phyloP scores from a whole-genome alignment of 1,140 invertebrate species.

The Hormaphis cornu region DNA sequence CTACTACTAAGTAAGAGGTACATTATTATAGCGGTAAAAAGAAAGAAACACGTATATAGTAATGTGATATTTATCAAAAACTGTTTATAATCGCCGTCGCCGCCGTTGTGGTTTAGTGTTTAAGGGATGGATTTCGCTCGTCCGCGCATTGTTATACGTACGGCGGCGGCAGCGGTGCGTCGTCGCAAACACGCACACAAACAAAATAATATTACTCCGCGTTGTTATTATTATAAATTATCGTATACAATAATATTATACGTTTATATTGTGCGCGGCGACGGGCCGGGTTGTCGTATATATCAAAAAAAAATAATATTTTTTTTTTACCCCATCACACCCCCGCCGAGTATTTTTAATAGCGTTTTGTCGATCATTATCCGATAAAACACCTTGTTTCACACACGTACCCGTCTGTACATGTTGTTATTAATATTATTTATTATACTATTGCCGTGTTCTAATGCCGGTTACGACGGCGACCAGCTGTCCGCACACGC shows the following conservation, averaged over 20 bases:
- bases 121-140: constrained; percentile 12
- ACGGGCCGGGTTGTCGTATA: constrained; percentile 11
- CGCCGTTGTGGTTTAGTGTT: background rate
- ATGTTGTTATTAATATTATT: background rate
- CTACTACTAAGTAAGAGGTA: too few relatives aligned
- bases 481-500: constrained; percentile 24
- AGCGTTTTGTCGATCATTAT: constrained; percentile 31
- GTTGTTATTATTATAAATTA: background rate
- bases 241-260: background rate
- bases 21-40: too few relatives aligned
- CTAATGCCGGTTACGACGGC: background rate
- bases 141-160: background rate
- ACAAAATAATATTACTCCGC: background rate
- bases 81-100: background rate
- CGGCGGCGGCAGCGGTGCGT: background rate
- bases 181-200: background rate
- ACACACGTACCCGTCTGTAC: background rate
- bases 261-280: background rate
- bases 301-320: constrained; percentile 7
- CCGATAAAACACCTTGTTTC: constrained; percentile 32
- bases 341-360: constrained; percentile 28
- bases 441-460: background rate
- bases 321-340: constrained; percentile 6
- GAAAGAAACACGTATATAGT: background rate
- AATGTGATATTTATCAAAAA: too few relatives aligned